Conservation (phyloP, 1,140 invertebrate genomes). For the Caenorhabditis tropicalis region DNA sequence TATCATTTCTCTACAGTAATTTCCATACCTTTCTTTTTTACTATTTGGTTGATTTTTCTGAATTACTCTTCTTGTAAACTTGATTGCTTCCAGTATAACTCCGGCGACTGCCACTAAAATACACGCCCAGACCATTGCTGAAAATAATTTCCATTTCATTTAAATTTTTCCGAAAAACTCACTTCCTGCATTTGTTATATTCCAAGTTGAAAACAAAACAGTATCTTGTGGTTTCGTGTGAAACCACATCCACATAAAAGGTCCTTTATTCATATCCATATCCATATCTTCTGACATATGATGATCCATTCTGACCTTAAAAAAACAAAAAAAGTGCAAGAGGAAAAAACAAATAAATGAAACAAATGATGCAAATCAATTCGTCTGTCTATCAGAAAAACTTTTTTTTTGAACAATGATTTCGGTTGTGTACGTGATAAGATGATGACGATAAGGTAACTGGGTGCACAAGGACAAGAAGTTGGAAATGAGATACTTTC, state of each 20-base stretch:
- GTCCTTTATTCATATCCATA: slow-evolving; percentile 22
- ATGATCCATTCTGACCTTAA: neutral
- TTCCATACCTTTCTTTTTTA: neutral
- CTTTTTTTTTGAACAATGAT: neutral
- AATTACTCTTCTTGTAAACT: slow-evolving; percentile 6
- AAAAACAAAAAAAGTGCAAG: neutral
- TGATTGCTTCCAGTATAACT: neutral
- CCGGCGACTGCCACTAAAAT: neutral
- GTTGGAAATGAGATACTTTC: neutral
- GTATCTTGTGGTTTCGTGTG: slow-evolving; percentile 29
- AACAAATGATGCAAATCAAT: slow-evolving; percentile 12
- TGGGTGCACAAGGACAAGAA: neutral
- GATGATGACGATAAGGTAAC: neutral
- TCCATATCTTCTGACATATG: neutral
- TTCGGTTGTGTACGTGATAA: neutral
- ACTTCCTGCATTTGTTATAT: slow-evolving; percentile 17
- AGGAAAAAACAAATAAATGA: neutral
- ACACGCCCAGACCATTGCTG: slow-evolving; percentile 35
- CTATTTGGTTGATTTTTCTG: neutral
- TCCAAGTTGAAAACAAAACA: neutral
- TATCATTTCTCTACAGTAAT: too few relatives aligned
- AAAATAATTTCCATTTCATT: neutral
- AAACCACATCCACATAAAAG: slow-evolving; percentile 38
- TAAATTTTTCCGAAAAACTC: neutral
- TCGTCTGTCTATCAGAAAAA: neutral